Conservation (phyloP, 2,113 vertebrate genomes). For the Podarcis muralis region DNA sequence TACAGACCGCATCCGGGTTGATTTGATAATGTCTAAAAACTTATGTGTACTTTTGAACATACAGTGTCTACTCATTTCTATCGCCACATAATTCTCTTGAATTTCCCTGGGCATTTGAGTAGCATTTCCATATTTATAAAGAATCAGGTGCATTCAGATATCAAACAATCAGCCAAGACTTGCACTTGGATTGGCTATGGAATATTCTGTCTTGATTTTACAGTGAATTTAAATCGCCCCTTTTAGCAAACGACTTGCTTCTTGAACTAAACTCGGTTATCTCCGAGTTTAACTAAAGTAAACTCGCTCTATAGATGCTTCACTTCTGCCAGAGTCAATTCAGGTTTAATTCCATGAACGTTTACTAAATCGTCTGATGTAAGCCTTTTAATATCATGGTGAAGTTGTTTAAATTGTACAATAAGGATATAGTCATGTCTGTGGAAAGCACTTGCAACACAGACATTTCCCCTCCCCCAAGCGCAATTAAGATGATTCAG, state of each 20-base stretch:
- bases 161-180: neutral
- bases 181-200: neutral
- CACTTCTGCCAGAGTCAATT: neutral
- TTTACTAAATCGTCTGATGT: neutral
- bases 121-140: neutral
- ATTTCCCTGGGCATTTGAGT: neutral
- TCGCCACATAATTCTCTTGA: neutral
- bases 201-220: neutral
- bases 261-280: neutral
- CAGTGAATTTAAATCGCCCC: neutral
- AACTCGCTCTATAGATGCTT: neutral
- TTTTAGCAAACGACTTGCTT: neutral
- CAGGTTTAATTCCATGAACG: neutral
- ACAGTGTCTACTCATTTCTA: neutral
- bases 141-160: neutral
- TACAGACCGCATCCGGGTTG: no score
- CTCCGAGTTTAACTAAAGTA: neutral
- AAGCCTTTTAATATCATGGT: neutral
- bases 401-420: neutral
- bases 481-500: neutral
- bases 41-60: neutral
- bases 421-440: neutral
- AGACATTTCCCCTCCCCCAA: neutral
- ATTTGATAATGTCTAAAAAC: neutral
- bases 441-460: neutral